A percentile compares a stretch with the other conserved stretches of the same genome.
These are phyloP conservation scores for Mayetiola destructor DNA, from an alignment of 2,888 invertebrate genomes.

Conservation along the genomic window DNA sequence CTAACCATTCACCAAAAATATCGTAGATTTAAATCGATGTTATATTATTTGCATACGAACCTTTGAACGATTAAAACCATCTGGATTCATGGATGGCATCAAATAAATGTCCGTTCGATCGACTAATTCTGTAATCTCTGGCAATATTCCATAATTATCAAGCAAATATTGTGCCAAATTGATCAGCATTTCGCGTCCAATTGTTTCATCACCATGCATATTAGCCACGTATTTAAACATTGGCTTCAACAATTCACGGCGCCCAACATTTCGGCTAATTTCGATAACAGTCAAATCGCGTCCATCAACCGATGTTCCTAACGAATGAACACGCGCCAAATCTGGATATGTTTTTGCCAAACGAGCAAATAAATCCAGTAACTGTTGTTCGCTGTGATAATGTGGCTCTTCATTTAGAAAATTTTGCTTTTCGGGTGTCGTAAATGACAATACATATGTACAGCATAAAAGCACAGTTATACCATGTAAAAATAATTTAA, in stretches of 20 bases:
- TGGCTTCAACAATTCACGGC: conserved; percentile 50
- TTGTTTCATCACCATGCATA: conserved; percentile 87
- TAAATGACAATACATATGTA: neutral
- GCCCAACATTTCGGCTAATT: conserved; percentile 53
- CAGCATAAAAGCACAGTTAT: neutral
- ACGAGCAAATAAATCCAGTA: conserved; percentile 47
- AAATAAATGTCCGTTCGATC: conserved; percentile 83
- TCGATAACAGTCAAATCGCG: conserved; percentile 58
- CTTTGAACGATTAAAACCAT: conserved; percentile 78
- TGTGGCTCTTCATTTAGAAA: conserved; percentile 41
- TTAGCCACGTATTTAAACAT: conserved; percentile 91
- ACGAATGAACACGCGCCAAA: conserved; percentile 52
- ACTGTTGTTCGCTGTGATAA: conserved; percentile 57
- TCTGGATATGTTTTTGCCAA: conserved; percentile 51
- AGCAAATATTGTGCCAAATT: conserved; percentile 74
- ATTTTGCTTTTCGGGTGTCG: conserved; percentile 35
- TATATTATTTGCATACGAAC: too few species aligned
- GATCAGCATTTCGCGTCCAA: conserved; percentile 72
- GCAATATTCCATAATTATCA: conserved; percentile 52
- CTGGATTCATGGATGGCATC: conserved; percentile 95
- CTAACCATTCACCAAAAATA: too few species aligned
- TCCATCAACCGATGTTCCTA: conserved; percentile 74
- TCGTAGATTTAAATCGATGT: too few species aligned
- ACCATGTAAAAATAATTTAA: neutral
- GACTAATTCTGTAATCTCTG: conserved; percentile 59